phyloP scores from a whole-genome alignment of 2,888 invertebrate species.

The Byasa hedistus region DNA sequence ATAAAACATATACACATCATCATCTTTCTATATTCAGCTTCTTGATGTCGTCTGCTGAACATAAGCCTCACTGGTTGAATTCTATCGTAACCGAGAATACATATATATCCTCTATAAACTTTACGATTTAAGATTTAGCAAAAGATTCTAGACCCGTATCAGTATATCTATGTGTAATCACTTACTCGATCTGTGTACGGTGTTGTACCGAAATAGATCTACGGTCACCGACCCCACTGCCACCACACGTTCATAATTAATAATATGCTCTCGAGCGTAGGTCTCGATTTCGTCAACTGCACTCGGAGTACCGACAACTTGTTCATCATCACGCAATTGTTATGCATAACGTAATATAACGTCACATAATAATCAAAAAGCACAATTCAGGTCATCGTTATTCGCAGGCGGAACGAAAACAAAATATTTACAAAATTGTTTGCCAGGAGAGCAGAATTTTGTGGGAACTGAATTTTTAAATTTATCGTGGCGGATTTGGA shows the following conservation, averaged over 20 bases:
- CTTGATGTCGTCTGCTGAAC: too few relatives aligned
- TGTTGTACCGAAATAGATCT: slow-evolving; percentile 51
- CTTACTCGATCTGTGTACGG: slow-evolving; percentile 36
- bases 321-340: slow-evolving; percentile 9
- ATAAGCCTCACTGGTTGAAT: too few relatives aligned
- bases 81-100: too few relatives aligned
- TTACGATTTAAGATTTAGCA: slow-evolving; percentile 6
- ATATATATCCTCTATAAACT: too few relatives aligned
- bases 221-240: slow-evolving; percentile 51
- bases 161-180: slow-evolving; percentile 34
- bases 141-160: slow-evolving; percentile 26
- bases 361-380: not conserved
- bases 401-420: slow-evolving; percentile 12
- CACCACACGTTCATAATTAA: slow-evolving; percentile 52
- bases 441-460: slow-evolving; percentile 18
- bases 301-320: slow-evolving; percentile 7
- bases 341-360: slow-evolving; percentile 5
- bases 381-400: slow-evolving; percentile 14
- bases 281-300: slow-evolving; percentile 19
- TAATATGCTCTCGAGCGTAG: slow-evolving; percentile 39
- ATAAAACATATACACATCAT: too few relatives aligned
- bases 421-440: slow-evolving; percentile 24
- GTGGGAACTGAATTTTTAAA: slow-evolving; percentile 12
- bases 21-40: too few relatives aligned
- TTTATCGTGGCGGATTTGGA: slow-evolving; percentile 10